Base-by-base conservation (phyloP, 2,113 vertebrate genomes). In the Indicator maculatus region DNA sequence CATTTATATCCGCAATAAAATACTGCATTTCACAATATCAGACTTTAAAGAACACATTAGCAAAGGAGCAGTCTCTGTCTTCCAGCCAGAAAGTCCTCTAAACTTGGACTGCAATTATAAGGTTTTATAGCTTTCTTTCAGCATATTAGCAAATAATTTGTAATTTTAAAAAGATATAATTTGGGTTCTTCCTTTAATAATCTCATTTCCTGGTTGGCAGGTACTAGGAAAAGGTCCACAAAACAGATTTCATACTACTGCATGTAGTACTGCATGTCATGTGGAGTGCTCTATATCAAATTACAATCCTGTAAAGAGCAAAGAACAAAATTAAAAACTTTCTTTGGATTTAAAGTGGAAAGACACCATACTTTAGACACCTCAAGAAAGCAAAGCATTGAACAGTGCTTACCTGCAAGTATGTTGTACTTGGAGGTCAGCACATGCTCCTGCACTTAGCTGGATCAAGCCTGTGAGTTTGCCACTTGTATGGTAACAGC, bases 11-110 rank as follows among this genome's bases (percentile, higher is more conserved):
- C 21, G 60, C 60, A 83, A 64, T 71, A 72, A 84, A 93, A 85
- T 64, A 83, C 2, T 66, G 10, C n/a, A 58, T 89, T 92, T 85
- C 63, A 45, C 55, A 85, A 16, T 61, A 55, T 11, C 0, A 0
- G 19, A 19, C 7, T 90, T 79, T 81, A 94, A 82, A 86, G 71
- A 78, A 69, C 36, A 70, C 6, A 20, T 69, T 78, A 92, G 9
- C 31, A 59, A 70, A 91, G 63, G 67, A 50, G 72, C 27, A 61
- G 4, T 19, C 27, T 75, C 44, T 73, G 28, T 55, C 50, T 86
- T 83, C 18, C n/a, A 83, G 55, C 23, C 75, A 85, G 89, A 84
- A 94, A 64, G 5, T 3, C 31, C 47, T 89, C 44, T 16, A 55
- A 87, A 41, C 15, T 13, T 87, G 27, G 8, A 6, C 64, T 39